Percentiles rank a stretch among this genome's conserved stretches.
Conservation (phyloP, 2,113 vertebrate species). For the Gymnarchus niloticus region DNA sequence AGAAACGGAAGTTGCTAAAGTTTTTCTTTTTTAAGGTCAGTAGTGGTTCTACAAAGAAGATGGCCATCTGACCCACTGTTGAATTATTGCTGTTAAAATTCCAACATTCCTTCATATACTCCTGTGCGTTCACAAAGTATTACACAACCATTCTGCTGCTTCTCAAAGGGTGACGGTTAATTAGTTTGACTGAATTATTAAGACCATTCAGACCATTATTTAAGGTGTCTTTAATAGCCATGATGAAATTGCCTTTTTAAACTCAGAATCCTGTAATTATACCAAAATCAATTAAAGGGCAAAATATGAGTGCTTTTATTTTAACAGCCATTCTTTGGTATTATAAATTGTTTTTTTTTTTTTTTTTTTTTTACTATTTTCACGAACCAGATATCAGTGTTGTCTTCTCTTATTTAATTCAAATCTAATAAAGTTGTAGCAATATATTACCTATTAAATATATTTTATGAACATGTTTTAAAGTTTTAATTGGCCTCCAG, state of each 20-base stretch:
- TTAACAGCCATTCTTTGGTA: not conserved
- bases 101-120: too few species aligned
- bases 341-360: slow-evolving; percentile 3
- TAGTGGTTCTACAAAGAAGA: too few species aligned
- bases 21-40: not conserved
- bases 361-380: slow-evolving; percentile 10
- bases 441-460: slow-evolving; percentile 10
- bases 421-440: not conserved
- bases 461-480: slow-evolving; percentile 9
- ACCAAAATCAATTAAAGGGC: not conserved
- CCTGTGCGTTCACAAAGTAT: not conserved
- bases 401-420: not conserved
- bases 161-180: not conserved
- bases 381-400: not conserved
- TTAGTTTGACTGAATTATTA: slow-evolving; percentile 4
- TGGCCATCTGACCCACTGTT: not conserved
- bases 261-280: slow-evolving; percentile 4
- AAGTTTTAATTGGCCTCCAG: not conserved
- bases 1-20: not conserved
- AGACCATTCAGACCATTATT: slow-evolving; percentile 5
- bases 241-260: slow-evolving; percentile 10
- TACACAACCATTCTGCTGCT: not conserved
- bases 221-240: not conserved
- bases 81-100: not conserved
- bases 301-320: not conserved